Base-by-base conservation (phyloP, 2,113 vertebrate species). In the Okapia johnstoni region DNA sequence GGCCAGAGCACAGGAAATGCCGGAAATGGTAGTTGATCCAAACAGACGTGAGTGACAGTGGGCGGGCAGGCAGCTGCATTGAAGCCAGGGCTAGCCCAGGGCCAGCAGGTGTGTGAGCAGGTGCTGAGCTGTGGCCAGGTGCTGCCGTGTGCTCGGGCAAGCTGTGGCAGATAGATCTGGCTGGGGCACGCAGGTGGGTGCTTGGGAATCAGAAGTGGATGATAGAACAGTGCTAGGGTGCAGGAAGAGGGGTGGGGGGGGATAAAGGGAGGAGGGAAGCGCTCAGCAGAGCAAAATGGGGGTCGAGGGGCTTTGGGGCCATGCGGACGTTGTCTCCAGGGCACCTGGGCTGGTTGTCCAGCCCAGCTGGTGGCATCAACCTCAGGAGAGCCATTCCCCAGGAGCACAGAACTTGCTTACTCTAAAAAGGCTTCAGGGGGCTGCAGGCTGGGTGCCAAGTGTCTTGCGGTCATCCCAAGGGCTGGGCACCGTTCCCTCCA, bases 31-130 rank as follows among this genome's bases (percentile, higher is more conserved):
- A 25, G 25, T 11, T 33, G 58, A 58, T 28, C 48, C 57, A 26
- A 76, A 79, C 58, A 83, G 84, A 52, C 2, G 2, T 54, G 76
- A 76, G 61, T 28, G 52, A 2, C 13, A 8, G 48, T 17, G 77
- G 30, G 43, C 8, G 1, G 46, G 61, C 8, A 4, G 54, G 46
- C 77, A 36, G 77, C 11, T 30, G 46, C 13, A 0, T 1, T 1
- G n/a, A 36, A 23, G 28, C 61, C 52, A 12, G 89, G 52, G 46
- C 52, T 13, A 30, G 52, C 58, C 57, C 25, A 6, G 70, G 58
- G 60, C 40, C 43, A 5, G 85, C 90, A 88, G 85, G 54, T 60
- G 23, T 54, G 36, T 46, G 55, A 77, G 52, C 88, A 63, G 63
- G 80, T 90, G 88, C 79, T 23, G 52, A 48, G 85, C 84, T 30